Evolutionary conservation across 1,140 invertebrate genomes (phyloP), one percentile per base, ranked within the genome.

Genomic region (Aphelenchoides besseyi): DNA sequence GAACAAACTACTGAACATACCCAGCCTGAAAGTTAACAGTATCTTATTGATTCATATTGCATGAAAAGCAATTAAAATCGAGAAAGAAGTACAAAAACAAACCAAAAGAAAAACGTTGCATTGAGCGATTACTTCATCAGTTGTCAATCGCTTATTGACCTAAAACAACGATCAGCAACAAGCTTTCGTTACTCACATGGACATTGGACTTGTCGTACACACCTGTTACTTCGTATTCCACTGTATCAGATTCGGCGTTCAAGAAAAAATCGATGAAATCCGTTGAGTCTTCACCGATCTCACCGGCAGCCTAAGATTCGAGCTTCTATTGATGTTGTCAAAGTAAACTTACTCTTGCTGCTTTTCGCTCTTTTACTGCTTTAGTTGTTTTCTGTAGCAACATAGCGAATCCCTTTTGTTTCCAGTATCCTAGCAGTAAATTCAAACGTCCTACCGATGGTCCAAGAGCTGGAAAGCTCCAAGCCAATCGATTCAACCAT

Each of bases 31-130:
- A n/a, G n/a, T n/a, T n/a, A n/a, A n/a, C n/a, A n/a, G n/a, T n/a
- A n/a, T n/a, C n/a, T n/a, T n/a, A n/a, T n/a, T n/a, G n/a, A n/a
- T n/a, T n/a, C n/a, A n/a, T n/a, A n/a, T n/a, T n/a, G n/a, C n/a
- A 48, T 23, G 41, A 48, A 48, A 48, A 12, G 41, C 12, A 48
- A 48, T 48, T 12, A 12, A 48, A 48, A 48, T 48, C 23, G 41
- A 48, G 23, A 12, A 23, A 48, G 23, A 48, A 23, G 12, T 16
- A 48, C 12, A 48, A 23, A 48, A 87, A 9, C 87, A 87, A 3
- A 85, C 87, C 5, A 87, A 64, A 18, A 88, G 68, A 67, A 88
- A 87, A 0, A 88, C 69, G 68, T 86, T 80, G 9, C 85, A 82
- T 62, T 87, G 85, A 1, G 82, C 85, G 18, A 87, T 79, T 41